phyloP scores from a whole-genome alignment of 2,797 vertebrate genomes.

The Dendrocincla tyrannina region DNA sequence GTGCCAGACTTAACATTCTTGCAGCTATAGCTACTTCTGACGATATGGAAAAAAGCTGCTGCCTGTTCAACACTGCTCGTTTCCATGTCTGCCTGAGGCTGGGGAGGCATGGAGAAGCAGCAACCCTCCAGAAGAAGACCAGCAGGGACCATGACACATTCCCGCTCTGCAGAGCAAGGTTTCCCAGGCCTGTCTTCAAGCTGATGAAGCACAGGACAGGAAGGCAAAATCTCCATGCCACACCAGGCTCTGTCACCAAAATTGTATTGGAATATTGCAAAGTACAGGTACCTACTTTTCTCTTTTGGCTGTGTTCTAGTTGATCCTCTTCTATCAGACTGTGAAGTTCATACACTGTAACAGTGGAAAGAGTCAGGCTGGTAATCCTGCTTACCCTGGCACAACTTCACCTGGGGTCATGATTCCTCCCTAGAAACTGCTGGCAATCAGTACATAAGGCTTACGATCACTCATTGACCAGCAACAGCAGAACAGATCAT shows the following conservation, averaged over 20 bases:
- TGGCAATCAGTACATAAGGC: not conserved
- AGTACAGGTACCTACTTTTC: not conserved
- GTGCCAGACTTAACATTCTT: not conserved
- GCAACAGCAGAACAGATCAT: not conserved
- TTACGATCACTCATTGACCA: not conserved
- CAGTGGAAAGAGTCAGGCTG: not conserved
- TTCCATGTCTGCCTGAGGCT: not conserved
- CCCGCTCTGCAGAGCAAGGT: not conserved
- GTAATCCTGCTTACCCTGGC: not conserved
- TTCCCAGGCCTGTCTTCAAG: not conserved
- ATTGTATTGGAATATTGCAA: not conserved
- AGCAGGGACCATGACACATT: not conserved
- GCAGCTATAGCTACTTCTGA: not conserved
- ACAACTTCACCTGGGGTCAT: not conserved
- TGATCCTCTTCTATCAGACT: not conserved
- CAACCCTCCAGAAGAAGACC: not conserved
- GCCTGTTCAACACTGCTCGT: not conserved
- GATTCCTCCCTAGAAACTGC: not conserved
- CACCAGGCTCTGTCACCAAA: not conserved
- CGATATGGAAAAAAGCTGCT: not conserved
- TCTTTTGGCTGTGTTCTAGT: not conserved
- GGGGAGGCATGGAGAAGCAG: not conserved
- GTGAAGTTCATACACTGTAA: not conserved
- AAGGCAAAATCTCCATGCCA: not conserved
- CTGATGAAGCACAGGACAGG: rapidly evolving